Evolutionary conservation across 2,888 invertebrate genomes (phyloP), one percentile per base, ranked within the genome.

Genomic region (Acleris holmiana): DNA sequence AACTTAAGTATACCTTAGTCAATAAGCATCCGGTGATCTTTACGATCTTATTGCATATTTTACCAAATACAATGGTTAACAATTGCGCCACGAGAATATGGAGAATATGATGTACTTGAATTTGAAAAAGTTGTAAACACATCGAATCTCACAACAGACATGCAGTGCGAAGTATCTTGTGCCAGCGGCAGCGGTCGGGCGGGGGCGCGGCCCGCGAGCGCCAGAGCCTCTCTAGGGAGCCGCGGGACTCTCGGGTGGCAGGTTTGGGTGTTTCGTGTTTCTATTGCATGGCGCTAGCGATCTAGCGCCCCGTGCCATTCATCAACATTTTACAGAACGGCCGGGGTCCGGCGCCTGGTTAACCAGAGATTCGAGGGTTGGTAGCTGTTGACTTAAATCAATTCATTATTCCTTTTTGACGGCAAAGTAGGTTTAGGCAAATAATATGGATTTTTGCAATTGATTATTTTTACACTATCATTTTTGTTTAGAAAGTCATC

Each of bases 1-100:
- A 10, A 35, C 29, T 13, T 35, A 13, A 35, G 10, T 35, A 29
- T 58, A 49, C 58, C 49, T 58, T 49, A 2, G 29, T 15, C 18
- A 56, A 29, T 15, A 47, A 56, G 18, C 15, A 15, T 4, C 29
- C 18, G 17, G 29, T 18, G 13, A 29, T 2, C 15, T n/a, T 23
- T 19, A 17, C 46, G 25, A 56, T 6, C 29, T 56, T 56, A 1
- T 3, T 29, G 18, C 25, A 47, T 29, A 56, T 17, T 15, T 18
- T 6, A 15, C 46, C 18, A 6, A 46, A 56, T 3, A 18, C 29
- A 29, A 56, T 19, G 25, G 56, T 29, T 13, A 56, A 29, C 1
- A 17, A 17, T 47, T 56, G 46, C 13, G 47, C 56, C 46, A 56
- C 25, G 4, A 56, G 56, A 29, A 56, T 47, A 35, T 56, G 56